Conservation (phyloP, 2,113 vertebrate genomes). For the Ptilonorhynchus violaceus region DNA sequence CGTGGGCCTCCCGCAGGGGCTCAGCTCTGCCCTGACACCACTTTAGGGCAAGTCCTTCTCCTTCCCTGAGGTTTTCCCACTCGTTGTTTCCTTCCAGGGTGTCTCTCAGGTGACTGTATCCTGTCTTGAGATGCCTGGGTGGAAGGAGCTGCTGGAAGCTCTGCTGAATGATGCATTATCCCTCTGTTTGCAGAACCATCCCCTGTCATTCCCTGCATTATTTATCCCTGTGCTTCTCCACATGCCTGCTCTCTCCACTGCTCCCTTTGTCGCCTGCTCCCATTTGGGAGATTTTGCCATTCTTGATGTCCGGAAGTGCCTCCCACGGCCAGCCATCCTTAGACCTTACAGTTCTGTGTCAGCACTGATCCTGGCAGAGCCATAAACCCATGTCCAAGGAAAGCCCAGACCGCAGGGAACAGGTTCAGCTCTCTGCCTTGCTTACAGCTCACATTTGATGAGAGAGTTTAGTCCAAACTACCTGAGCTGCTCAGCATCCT, state of each 20-base stretch:
- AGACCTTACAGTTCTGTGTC: background rate
- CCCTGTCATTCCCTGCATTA: background rate
- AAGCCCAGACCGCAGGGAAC: background rate
- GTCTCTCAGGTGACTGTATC: background rate
- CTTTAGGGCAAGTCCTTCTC: background rate
- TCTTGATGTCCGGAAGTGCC: background rate
- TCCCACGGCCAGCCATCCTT: background rate
- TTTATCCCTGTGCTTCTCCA: background rate
- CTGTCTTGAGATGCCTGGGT: background rate
- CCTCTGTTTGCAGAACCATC: background rate
- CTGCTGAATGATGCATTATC: background rate
- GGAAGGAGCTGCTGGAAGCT: background rate
- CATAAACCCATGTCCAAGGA: background rate
- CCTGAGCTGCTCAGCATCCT: accelerated
- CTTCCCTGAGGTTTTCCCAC: background rate
- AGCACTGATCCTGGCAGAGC: background rate
- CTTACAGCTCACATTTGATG: background rate
- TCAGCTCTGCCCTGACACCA: background rate
- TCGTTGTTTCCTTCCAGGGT: background rate
- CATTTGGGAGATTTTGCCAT: background rate
- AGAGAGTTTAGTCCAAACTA: background rate
- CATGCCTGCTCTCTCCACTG: background rate
- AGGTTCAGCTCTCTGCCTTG: background rate
- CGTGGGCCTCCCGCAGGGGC: accelerated
- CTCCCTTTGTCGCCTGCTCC: background rate